Base-by-base conservation (phyloP, 2,113 vertebrate species). In the Planiliza haematocheilus region DNA sequence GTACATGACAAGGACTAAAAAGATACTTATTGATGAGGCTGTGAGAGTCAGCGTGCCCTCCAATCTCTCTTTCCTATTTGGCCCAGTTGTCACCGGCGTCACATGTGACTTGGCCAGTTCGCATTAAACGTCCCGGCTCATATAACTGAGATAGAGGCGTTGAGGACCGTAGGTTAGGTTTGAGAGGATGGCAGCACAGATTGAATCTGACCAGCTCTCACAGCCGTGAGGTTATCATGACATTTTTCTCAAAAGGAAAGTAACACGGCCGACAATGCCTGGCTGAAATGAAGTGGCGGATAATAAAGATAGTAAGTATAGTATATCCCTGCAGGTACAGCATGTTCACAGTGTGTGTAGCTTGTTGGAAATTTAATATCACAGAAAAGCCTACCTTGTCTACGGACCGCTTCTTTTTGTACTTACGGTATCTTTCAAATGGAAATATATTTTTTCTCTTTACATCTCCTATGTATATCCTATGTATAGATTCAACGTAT, bases 321-420 rank as follows among this genome's bases (percentile, higher is more conserved):
- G 38, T 42, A 20, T 46, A 52, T 59, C 53, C 42, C 34, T 63
- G 18, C 43, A 39, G 57, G 72, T 18, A 66, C 63, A 70, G 51
- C 41, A 72, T 84, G 64, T 72, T 79, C 72, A 77, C 24, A 10
- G 56, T 36, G 62, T 70, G 48, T 74, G 49, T 38, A 63, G 65
- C 49, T 50, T 64, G 52, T 52, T 69, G 17, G 62, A 72, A 66
- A 65, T 72, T 9, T 82, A 21, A 80, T 76, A 78, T 69, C 62
- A 60, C 18, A 70, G 39, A 48, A 45, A 20, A 30, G 16, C 36
- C 9, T 2, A 24, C 24, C 24, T 30, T 24, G 39, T 72, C 55
- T 67, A 9, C 9, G 34, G 42, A 63, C 50, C 56, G 20, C 1
- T 55, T 67, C 43, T 53, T 60, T 17, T 62, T 70, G 43, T 57